Conservation (phyloP, 2,888 invertebrate species). For the Drosophila subsilvestris region DNA sequence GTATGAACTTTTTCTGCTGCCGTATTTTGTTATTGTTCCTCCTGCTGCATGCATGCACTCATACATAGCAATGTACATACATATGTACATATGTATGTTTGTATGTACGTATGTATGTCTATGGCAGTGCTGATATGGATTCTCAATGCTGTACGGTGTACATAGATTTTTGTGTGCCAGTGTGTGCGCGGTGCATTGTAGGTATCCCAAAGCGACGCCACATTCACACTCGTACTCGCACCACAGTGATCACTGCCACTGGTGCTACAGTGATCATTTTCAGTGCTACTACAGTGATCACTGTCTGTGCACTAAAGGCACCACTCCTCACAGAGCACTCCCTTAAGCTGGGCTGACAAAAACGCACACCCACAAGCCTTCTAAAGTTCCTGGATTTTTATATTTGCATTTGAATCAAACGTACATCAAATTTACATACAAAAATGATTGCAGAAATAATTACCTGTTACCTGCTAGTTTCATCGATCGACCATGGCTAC, state of each 20-base stretch:
- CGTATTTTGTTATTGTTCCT: conserved; percentile 50
- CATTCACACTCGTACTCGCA: conserved; percentile 3
- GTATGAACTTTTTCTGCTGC: conserved; percentile 61
- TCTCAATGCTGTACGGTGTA: conserved; percentile 46
- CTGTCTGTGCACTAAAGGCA: no score
- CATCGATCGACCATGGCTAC: no score
- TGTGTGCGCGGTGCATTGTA: conserved; percentile 32
- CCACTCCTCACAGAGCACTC: no score
- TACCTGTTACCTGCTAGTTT: no score
- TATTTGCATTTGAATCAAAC: no score
- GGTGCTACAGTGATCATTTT: no score
- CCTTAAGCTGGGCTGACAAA: no score
- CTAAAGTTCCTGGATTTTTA: no score
- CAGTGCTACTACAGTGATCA: no score
- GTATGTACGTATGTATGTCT: not conserved
- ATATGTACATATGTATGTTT: not conserved
- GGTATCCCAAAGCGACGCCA: conserved; percentile 46
- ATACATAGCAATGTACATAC: conserved; percentile 1
- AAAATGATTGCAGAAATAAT: no score
- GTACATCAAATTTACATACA: no score
- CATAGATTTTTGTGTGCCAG: not conserved
- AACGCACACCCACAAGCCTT: no score
- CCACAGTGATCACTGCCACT: not conserved
- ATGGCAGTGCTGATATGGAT: conserved; percentile 69
- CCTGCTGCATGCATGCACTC: conserved; percentile 2